These are phyloP conservation scores for Lutjanus argentimaculatus DNA, from an alignment of 2,797 vertebrate species.

Conservation along the genomic window DNA sequence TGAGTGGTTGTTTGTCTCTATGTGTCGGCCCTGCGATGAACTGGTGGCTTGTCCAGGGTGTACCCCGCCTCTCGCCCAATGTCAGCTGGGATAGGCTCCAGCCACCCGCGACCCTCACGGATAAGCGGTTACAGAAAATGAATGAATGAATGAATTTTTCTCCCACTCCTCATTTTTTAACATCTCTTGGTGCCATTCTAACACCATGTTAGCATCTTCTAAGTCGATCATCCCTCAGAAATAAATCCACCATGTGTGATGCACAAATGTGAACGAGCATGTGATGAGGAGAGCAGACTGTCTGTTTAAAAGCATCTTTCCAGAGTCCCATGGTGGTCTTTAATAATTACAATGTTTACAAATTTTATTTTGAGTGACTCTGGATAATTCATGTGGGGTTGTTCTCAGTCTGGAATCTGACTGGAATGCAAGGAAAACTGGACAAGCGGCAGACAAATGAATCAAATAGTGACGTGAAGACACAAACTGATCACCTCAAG, in stretches of 20 bases:
- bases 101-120: too few relatives aligned
- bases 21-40: too few relatives aligned
- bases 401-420: background rate
- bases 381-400: conserved; percentile 1
- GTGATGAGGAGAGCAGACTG: background rate
- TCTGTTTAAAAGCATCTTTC: conserved; percentile 5
- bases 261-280: background rate
- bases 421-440: background rate
- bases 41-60: too few relatives aligned
- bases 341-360: background rate
- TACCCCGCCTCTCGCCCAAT: too few relatives aligned
- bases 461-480: background rate
- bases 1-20: too few relatives aligned
- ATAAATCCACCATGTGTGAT: conserved; percentile 7
- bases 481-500: background rate
- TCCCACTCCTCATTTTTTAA: background rate
- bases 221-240: background rate
- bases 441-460: background rate
- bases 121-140: too few relatives aligned
- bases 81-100: too few relatives aligned
- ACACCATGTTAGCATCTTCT: background rate
- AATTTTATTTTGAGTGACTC: conserved; percentile 10
- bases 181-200: background rate
- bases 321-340: background rate
- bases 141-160: too few relatives aligned